Base-by-base conservation (phyloP, 2,113 vertebrate genomes). In the Opisthocomus hoazin region DNA sequence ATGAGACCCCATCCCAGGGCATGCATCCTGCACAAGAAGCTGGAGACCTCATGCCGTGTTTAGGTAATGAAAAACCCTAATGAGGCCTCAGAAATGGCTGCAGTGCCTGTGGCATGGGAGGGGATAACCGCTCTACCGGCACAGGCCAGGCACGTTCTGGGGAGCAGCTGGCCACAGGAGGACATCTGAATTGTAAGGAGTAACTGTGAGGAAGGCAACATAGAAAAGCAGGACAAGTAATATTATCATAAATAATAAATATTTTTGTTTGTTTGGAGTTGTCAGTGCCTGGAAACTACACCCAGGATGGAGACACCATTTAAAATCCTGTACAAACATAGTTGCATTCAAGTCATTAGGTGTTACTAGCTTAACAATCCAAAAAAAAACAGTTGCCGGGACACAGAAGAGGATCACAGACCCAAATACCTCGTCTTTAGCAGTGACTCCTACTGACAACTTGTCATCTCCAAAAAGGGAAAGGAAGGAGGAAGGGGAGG, bases 1-100 rank as follows among this genome's bases (percentile, higher is more conserved):
- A n/a, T n/a, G n/a, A n/a, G n/a, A n/a, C n/a, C n/a, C n/a, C n/a
- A n/a, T 37, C 39, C 75, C 39, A 15, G 23, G 57, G 64, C 45
- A 57, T 15, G 12, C 57, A 39, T 56, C 57, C 48, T 23, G 48
- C 29, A 7, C 3, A 0, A 19, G 23, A 29, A 54, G 57, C 66
- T 80, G 50, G 57, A 66, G 19, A 63, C 29, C 20, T 53, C 20
- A 24, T 9, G 5, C 45, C 32, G 27, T 7, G 14, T 34, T 69
- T n/a, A 53, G 46, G 20, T 46, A 61, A 54, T 14, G 23, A 30
- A 20, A 54, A 61, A 54, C 54, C 29, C 39, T 39, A 61, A 54
- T 0, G 2, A 53, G 29, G 16, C 11, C 61, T 61, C 1, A 0
- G 30, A 54, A 61, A 54, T 2, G 2, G 16, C 22, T 3, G 0